Percentiles rank a stretch among this genome's conserved stretches.
Conservation (phyloP, 2,797 vertebrate species). For the Pyrocephalus nanus region DNA sequence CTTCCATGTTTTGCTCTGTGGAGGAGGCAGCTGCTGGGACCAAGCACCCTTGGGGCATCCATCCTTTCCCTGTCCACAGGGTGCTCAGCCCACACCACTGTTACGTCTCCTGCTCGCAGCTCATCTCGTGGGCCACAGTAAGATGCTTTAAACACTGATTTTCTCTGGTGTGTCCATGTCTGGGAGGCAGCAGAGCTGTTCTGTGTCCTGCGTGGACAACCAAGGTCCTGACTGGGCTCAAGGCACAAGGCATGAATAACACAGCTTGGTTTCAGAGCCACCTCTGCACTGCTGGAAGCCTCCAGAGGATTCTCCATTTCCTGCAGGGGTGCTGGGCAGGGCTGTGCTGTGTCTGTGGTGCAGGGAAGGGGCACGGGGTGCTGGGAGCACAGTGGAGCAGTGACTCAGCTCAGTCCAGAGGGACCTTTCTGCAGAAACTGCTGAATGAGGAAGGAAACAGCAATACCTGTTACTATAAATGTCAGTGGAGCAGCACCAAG, state of each 20-base stretch:
- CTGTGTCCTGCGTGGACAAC: fast-evolving
- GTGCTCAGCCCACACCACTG: fast-evolving
- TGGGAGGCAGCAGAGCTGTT: neutral
- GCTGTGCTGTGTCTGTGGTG: fast-evolving
- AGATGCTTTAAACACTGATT: neutral
- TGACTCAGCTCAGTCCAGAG: neutral
- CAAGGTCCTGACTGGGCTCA: fast-evolving
- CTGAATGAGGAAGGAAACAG: conserved; percentile 36
- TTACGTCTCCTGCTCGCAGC: fast-evolving
- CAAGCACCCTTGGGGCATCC: fast-evolving
- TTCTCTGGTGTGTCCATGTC: fast-evolving
- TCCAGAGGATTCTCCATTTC: neutral
- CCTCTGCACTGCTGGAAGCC: neutral
- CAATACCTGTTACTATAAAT: conserved; percentile 1
- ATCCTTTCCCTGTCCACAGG: neutral
- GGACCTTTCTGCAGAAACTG: conserved; percentile 27
- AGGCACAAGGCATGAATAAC: neutral
- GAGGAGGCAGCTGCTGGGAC: neutral
- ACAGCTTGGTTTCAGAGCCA: neutral
- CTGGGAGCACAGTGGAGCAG: neutral
- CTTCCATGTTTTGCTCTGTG: neutral
- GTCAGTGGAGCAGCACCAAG: neutral
- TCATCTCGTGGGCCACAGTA: fast-evolving
- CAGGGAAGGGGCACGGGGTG: neutral
- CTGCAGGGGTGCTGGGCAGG: neutral